These are phyloP conservation scores for Watersipora subatra DNA, from an alignment of 1,140 invertebrate genomes.

Conservation along the genomic window DNA sequence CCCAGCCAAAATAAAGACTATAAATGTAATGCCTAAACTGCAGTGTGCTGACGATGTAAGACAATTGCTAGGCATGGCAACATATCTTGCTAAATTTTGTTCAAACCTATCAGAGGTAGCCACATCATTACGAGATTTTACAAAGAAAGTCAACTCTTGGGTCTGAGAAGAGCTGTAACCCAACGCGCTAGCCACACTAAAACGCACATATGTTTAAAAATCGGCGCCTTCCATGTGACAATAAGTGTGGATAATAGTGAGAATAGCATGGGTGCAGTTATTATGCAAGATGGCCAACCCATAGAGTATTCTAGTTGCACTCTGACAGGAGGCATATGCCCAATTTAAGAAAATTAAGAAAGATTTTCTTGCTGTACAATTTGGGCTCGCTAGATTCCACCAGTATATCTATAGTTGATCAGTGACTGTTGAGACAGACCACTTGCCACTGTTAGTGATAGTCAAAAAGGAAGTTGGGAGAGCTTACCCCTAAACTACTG, in stretches of 20 bases:
- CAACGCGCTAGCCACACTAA: not conserved
- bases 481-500: constrained; percentile 28
- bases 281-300: not conserved
- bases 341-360: constrained; percentile 13
- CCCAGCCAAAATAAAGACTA: constrained; percentile 9
- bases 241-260: not conserved
- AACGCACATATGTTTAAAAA: not conserved
- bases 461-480: constrained; percentile 33
- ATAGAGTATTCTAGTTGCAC: not conserved
- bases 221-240: not conserved
- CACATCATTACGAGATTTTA: constrained; percentile 11
- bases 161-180: constrained; percentile 3
- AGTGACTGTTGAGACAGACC: constrained; percentile 31
- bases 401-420: constrained; percentile 14
- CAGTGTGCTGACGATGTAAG: not conserved
- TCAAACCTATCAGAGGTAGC: constrained; percentile 4
- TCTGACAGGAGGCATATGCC: constrained; percentile 24
- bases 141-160: constrained; percentile 11
- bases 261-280: not conserved
- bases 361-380: constrained; percentile 16
- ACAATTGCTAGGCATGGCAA: no score
- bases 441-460: constrained; percentile 34
- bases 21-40: constrained; percentile 7
- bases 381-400: constrained; percentile 28
- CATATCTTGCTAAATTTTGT: no score